Percentiles rank a stretch among this genome's conserved stretches.
Conservation (phyloP, 2,888 invertebrate species). For the Cyclophora albipunctata region DNA sequence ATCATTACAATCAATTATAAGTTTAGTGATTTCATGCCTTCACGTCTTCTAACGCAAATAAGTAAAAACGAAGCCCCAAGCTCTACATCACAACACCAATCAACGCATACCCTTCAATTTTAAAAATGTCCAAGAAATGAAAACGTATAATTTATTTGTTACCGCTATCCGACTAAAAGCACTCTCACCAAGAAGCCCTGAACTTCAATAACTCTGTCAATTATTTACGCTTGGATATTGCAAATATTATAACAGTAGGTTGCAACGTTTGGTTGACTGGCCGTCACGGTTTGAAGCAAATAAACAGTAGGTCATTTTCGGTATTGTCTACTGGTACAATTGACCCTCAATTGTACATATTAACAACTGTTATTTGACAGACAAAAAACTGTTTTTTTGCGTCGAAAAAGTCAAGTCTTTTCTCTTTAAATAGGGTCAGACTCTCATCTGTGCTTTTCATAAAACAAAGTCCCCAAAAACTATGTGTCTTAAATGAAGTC, state of each 20-base stretch:
- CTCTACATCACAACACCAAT: no score
- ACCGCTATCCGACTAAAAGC: slow-evolving; percentile 15
- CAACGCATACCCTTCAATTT: not conserved
- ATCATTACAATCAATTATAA: no score
- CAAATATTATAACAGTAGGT: slow-evolving; percentile 36
- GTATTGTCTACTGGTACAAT: not conserved
- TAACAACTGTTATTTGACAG: no score
- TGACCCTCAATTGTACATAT: not conserved
- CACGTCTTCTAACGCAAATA: no score
- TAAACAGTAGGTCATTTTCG: slow-evolving; percentile 1
- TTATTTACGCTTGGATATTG: slow-evolving; percentile 50
- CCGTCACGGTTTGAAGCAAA: slow-evolving; percentile 8
- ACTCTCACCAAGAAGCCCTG: slow-evolving; percentile 37
- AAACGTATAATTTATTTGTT: slow-evolving; percentile 6
- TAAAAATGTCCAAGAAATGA: slow-evolving; percentile 7
- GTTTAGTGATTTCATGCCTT: no score
- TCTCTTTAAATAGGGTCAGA: no score
- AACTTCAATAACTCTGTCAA: slow-evolving; percentile 42
- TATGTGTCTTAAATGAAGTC: no score
- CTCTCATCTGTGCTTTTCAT: no score
- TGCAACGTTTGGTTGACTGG: slow-evolving; percentile 17
- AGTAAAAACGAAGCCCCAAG: no score
- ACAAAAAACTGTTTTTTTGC: no score
- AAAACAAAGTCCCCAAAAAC: no score
- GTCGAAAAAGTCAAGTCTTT: no score